These are phyloP conservation scores for Ephialtes manifestator DNA, from an alignment of 2,888 invertebrate species.

Conservation along the genomic window DNA sequence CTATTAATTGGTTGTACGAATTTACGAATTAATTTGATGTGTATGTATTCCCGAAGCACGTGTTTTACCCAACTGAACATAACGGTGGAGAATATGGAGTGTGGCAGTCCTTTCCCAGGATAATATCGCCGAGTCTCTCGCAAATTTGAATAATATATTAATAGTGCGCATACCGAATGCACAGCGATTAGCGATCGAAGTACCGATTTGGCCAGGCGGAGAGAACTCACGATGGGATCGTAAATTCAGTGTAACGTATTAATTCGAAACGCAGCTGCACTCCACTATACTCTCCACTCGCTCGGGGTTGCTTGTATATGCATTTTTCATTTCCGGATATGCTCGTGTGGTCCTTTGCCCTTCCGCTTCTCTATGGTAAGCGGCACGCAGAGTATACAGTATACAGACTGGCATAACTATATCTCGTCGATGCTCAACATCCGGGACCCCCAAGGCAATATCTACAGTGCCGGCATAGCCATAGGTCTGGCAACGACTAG, in stretches of 20 bases:
- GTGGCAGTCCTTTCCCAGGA: constrained; percentile 31
- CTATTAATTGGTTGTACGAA: constrained; percentile 31
- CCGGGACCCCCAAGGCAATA: constrained; percentile 28
- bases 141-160: constrained; percentile 68
- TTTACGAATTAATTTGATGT: constrained; percentile 21
- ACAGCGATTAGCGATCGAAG: constrained; percentile 59
- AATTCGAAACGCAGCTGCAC: constrained; percentile 67
- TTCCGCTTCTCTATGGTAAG: constrained; percentile 33
- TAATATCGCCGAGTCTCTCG: constrained; percentile 49
- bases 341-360: constrained; percentile 46
- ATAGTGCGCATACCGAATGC: constrained; percentile 54
- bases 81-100: constrained; percentile 3
- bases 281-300: constrained; percentile 8
- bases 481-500: constrained; percentile 35
- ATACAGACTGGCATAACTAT: background rate
- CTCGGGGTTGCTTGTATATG: constrained; percentile 44
- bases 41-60: constrained; percentile 3
- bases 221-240: constrained; percentile 67
- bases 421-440: constrained; percentile 47
- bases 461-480: constrained; percentile 1
- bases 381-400: constrained; percentile 17
- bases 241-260: constrained; percentile 66
- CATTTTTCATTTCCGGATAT: constrained; percentile 64
- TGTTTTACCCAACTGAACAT: background rate
- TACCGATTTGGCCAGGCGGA: constrained; percentile 55